These are phyloP conservation scores for Spatulosminthurus flaviceps DNA, from an alignment of 2,888 invertebrate species.

Conservation along the genomic window DNA sequence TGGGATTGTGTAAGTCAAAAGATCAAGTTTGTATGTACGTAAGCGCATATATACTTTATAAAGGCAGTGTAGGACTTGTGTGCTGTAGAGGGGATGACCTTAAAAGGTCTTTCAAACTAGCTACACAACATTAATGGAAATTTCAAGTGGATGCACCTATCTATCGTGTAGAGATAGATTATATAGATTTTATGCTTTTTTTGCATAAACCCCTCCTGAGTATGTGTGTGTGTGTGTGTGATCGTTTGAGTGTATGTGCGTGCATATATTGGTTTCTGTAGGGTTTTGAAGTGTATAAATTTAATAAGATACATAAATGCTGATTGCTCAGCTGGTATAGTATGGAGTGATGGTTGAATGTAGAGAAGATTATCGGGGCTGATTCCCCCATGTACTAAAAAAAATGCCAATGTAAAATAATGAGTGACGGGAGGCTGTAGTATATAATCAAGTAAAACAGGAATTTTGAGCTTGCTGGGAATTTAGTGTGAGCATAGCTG, in stretches of 20 bases:
- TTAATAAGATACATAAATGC: not conserved
- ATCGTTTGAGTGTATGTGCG: no score
- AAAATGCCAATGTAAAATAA: not conserved
- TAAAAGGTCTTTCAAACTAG: constrained; percentile 37
- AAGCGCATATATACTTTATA: not conserved
- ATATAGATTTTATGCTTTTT: not conserved
- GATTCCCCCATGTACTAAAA: not conserved
- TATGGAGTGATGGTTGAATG: no score
- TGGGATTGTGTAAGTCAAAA: no score
- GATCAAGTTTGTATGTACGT: no score
- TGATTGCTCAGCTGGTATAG: not conserved
- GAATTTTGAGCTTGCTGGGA: constrained; percentile 7
- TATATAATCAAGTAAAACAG: constrained; percentile 12
- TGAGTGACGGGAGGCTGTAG: not conserved
- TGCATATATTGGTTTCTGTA: no score
- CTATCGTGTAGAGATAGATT: no score
- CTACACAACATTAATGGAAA: not conserved
- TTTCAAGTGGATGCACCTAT: constrained; percentile 4
- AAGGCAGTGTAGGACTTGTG: not conserved
- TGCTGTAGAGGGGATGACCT: constrained; percentile 19
- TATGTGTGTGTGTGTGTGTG: no score
- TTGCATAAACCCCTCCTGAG: not conserved
- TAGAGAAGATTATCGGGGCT: not conserved
- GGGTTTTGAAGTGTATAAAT: not conserved
- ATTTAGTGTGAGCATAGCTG: not conserved